Conservation (phyloP, 2,113 vertebrate genomes). For the Anser cygnoides region DNA sequence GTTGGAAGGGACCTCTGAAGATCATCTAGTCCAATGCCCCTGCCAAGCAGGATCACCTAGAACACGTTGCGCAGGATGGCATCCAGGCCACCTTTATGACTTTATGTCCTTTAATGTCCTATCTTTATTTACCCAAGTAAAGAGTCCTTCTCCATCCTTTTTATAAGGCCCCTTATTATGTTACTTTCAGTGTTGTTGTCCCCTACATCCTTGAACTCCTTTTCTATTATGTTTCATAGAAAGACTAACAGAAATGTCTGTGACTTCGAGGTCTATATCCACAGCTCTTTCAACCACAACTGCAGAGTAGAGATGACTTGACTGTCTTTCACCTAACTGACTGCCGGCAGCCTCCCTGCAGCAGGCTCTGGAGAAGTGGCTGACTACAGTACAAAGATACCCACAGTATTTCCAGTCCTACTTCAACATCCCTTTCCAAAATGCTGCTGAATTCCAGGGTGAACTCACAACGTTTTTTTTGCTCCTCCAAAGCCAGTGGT, state of each 20-base stretch:
- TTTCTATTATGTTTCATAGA: not conserved
- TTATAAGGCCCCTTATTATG: not conserved
- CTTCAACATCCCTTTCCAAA: not conserved
- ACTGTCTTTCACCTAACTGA: not conserved
- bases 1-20: too few species aligned
- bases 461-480: not conserved
- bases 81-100: too few species aligned
- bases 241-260: not conserved
- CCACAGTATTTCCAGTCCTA: not conserved
- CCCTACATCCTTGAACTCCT: not conserved
- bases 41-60: too few species aligned
- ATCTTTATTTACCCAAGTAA: too few species aligned
- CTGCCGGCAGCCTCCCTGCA: not conserved
- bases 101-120: too few species aligned
- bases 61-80: too few species aligned
- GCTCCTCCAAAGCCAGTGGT: not conserved
- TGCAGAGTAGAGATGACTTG: not conserved
- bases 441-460: not conserved
- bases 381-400: not conserved
- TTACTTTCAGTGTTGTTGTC: not conserved
- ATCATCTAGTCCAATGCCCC: too few species aligned
- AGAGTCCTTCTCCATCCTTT: too few species aligned
- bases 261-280: not conserved
- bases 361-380: not conserved
- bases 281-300: not conserved